These are phyloP conservation scores for Petromus typicus DNA, from an alignment of 2,113 vertebrate genomes.

Conservation along the genomic window DNA sequence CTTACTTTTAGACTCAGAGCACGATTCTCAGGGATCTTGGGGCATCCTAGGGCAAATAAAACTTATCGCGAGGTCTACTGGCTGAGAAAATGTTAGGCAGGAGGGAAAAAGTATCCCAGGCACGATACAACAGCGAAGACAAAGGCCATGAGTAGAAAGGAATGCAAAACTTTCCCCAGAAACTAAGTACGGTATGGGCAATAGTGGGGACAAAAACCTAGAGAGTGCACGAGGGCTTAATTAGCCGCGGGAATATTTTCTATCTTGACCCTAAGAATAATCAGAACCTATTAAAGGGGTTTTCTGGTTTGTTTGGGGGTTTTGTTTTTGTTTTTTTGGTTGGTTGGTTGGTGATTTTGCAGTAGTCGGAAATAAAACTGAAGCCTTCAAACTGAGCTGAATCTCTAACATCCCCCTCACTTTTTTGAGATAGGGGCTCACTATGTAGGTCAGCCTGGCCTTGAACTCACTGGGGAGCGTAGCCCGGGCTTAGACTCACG, in stretches of 20 bases:
- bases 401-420: not conserved
- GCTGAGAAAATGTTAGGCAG: not conserved
- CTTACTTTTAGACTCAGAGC: not conserved
- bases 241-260: not conserved
- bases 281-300: not conserved
- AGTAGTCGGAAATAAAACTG: not conserved
- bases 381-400: not conserved
- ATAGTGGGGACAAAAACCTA: not conserved
- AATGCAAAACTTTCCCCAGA: constrained; percentile 38
- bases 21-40: not conserved
- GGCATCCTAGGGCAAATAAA: not conserved
- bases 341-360: not conserved
- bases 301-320: not conserved
- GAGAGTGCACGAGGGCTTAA: not conserved
- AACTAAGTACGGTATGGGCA: not conserved
- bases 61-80: not conserved
- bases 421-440: not conserved
- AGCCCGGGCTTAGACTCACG: too few relatives aligned
- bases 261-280: not conserved
- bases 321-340: too few relatives aligned
- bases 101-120: not conserved
- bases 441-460: too few relatives aligned
- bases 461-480: too few relatives aligned
- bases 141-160: not conserved
- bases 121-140: constrained; percentile 27